Conservation (phyloP, 2,113 vertebrate species). For the Syrmaticus mikado region DNA sequence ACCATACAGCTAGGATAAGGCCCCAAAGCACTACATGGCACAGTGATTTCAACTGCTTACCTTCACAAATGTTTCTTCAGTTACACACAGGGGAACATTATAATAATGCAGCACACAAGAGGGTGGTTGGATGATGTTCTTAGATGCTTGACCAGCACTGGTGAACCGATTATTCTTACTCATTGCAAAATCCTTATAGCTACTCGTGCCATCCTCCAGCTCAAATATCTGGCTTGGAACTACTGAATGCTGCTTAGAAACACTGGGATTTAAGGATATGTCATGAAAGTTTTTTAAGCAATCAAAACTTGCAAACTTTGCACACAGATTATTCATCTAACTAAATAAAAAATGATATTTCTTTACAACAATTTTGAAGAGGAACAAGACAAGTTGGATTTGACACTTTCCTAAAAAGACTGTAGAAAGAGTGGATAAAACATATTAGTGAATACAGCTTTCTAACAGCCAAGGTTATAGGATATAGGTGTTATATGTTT, state of each 20-base stretch:
- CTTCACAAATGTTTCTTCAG: constrained; percentile 92
- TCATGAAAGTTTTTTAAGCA: background rate
- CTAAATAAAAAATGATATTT: background rate
- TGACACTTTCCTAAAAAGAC: background rate
- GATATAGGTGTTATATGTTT: background rate
- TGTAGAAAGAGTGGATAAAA: background rate
- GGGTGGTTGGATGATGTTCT: constrained; percentile 97
- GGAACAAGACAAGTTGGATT: background rate
- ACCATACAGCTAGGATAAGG: background rate
- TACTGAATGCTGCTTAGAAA: constrained; percentile 95
- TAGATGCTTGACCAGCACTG: constrained; percentile 94
- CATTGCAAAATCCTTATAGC: constrained; percentile 98
- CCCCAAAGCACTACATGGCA: background rate
- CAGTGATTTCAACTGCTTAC: constrained; percentile 63
- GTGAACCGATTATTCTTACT: constrained; percentile 97
- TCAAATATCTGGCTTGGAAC: constrained; percentile 98
- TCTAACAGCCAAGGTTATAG: background rate
- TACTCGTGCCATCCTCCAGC: constrained; percentile 92
- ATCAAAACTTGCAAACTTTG: background rate
- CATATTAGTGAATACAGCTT: background rate
- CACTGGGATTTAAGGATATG: constrained; percentile 76
- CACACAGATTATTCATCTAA: background rate
- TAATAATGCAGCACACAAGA: constrained; percentile 97
- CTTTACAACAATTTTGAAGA: background rate
- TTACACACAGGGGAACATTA: constrained; percentile 91